A percentile compares a stretch with the other conserved stretches of the same genome.
These are phyloP conservation scores for Catostylus mosaicus DNA, from an alignment of 30 jellyfish, hydroid and myxozoan species.

Conservation along the genomic window DNA sequence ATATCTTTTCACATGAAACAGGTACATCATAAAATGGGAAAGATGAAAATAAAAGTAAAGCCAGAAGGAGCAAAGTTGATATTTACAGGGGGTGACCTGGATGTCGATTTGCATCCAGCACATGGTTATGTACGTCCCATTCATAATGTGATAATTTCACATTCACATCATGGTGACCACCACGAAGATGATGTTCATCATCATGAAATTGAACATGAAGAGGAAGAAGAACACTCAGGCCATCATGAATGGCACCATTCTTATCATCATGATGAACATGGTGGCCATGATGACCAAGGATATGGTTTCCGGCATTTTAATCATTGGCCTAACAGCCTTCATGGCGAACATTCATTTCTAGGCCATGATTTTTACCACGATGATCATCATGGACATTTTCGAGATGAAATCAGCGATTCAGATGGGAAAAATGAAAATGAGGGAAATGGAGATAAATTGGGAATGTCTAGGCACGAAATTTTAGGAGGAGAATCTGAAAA, in stretches of 20 bases:
- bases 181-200: constrained; percentile 59
- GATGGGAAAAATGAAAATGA: constrained; percentile 2
- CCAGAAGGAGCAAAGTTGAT: constrained; percentile 96
- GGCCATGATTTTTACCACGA: constrained; percentile 55
- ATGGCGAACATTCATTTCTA: constrained; percentile 51
- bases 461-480: constrained; percentile 37
- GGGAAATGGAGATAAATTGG: constrained; percentile 12
- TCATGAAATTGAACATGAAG: constrained; percentile 63
- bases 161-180: constrained; percentile 32
- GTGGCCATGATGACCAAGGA: constrained; percentile 81
- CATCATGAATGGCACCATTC: constrained; percentile 68
- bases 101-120: constrained; percentile 93
- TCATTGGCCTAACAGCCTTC: constrained; percentile 63
- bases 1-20: background rate
- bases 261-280: constrained; percentile 71
- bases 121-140: constrained; percentile 82
- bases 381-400: constrained; percentile 69
- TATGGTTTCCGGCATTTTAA: constrained; percentile 70
- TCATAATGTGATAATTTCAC: constrained; percentile 58
- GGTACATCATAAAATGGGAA: constrained; percentile 93
- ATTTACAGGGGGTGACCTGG: constrained; percentile 91
- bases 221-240: constrained; percentile 58
- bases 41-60: constrained; percentile 89
- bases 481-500: background rate
- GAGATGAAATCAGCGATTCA: constrained; percentile 57